These are phyloP conservation scores for Gouania willdenowi DNA, from an alignment of 2,797 vertebrate species.

Conservation along the genomic window DNA sequence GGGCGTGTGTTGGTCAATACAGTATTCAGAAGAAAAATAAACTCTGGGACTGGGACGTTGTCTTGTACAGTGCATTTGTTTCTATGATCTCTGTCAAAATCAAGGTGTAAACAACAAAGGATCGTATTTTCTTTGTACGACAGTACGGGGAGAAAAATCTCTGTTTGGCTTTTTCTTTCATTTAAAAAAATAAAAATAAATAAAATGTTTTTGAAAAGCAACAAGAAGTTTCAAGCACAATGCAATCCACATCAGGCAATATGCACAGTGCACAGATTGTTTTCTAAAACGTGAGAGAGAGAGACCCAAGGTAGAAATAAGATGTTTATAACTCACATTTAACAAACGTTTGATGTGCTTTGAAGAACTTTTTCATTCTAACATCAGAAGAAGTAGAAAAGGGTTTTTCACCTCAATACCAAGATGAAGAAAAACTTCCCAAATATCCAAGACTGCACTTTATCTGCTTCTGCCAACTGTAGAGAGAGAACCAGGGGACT, in stretches of 20 bases:
- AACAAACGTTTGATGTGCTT: constrained; percentile 36
- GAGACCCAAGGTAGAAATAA: constrained; percentile 19
- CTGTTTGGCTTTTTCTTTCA: constrained; percentile 22
- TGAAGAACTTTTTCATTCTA: constrained; percentile 8
- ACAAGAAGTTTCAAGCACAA: constrained; percentile 3
- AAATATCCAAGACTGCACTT: constrained; percentile 24
- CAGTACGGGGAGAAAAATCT: constrained; percentile 29
- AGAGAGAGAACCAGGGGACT: constrained; percentile 34
- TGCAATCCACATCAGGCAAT: constrained; percentile 17
- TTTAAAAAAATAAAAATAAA: constrained; percentile 15
- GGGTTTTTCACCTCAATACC: constrained; percentile 29
- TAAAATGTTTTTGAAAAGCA: constrained; percentile 3
- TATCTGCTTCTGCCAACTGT: constrained; percentile 46
- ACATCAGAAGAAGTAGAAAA: constrained; percentile 34
- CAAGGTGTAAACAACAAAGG: constrained; percentile 52
- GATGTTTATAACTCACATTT: constrained; percentile 25
- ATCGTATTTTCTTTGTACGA: constrained; percentile 30
- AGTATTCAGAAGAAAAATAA: constrained; percentile 56
- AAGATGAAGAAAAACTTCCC: constrained; percentile 17
- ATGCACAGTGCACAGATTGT: constrained; percentile 1
- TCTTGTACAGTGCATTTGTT: constrained; percentile 60
- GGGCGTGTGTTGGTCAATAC: constrained; percentile 69
- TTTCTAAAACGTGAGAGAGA: too few relatives aligned
- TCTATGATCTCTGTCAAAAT: constrained; percentile 56
- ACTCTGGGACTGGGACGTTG: constrained; percentile 50